Evolutionary conservation across 1,140 invertebrate genomes (phyloP).

Genomic region (Neuroterus valhalla): DNA sequence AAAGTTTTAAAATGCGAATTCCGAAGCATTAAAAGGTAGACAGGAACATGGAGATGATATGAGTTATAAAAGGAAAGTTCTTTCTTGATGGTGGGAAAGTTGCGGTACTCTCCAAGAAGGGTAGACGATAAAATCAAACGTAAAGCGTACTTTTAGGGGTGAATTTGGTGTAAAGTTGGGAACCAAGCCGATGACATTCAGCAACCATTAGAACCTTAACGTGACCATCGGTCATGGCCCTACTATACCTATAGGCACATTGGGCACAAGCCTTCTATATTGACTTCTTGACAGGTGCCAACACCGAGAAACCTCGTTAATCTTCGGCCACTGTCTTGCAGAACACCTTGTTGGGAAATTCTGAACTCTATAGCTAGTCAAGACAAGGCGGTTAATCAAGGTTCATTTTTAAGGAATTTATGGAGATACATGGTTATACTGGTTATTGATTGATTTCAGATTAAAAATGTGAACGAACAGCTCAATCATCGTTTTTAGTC

Average conservation of each 20-base stretch:
- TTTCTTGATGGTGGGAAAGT: background rate
- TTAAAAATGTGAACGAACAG: too few species aligned
- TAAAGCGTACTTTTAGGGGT: constrained; percentile 2
- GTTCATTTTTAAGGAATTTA: background rate
- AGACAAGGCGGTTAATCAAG: background rate
- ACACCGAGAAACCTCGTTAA: background rate
- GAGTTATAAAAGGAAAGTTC: constrained; percentile 16
- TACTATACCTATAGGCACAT: background rate
- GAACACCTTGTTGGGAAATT: background rate
- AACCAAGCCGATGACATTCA: constrained; percentile 13
- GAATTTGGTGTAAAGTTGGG: constrained; percentile 2
- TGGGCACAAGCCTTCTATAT: background rate
- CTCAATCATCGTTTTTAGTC: too few species aligned
- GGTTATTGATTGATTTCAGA: too few species aligned
- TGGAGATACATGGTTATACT: background rate
- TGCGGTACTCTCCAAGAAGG: background rate
- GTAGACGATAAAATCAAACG: constrained; percentile 8
- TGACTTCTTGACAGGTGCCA: background rate
- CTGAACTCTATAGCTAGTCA: background rate
- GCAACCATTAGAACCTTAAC: background rate
- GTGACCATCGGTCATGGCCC: background rate
- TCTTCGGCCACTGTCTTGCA: background rate
- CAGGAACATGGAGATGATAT: background rate
- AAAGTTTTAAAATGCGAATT: background rate
- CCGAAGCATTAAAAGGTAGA: background rate